Base-by-base conservation (phyloP, 2,888 invertebrate genomes). In the Chirona hameri region DNA sequence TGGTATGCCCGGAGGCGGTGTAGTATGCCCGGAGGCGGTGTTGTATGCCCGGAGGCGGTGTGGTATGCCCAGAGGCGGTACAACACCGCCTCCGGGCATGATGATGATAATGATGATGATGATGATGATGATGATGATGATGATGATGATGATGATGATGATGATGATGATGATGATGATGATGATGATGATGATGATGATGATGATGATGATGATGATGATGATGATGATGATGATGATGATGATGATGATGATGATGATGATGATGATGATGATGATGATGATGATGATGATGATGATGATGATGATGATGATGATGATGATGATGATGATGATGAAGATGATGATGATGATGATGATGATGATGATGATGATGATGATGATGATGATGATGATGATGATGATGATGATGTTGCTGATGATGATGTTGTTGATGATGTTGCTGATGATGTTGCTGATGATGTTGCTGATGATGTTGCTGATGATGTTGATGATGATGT, bases 121-220 rank as follows among this genome's bases (percentile, higher is more conserved):
- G 65, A 65, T 65, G 65, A 65, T 65, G 65, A 65, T 65, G 65
- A 65, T 65, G 65, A 65, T 65, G 65, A 65, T 65, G 65, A 65
- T 65, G 65, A 65, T 65, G 65, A 65, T 65, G 65, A 65, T 65
- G 65, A 65, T 65, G 65, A 65, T 65, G 65, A 65, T 65, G 65
- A 65, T 65, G 65, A 65, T 65, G 65, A 65, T 65, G 65, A 65
- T 65, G 65, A 65, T 65, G 65, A 65, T 65, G 65, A 65, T 65
- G 65, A 65, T 65, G 65, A 65, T 65, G 65, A 65, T 65, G 65
- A 65, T 65, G 65, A 65, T 65, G 65, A 65, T 65, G 65, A 65
- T 65, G 65, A 65, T 65, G 65, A 65, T 65, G 65, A 65, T 65
- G 65, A 65, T 65, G 65, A 65, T 65, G 65, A 65, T 65, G 65